Percentiles rank a stretch among this genome's conserved stretches.
These are phyloP conservation scores for Neotragus pygmaeus DNA, from an alignment of 2,113 vertebrate species.

Conservation along the genomic window DNA sequence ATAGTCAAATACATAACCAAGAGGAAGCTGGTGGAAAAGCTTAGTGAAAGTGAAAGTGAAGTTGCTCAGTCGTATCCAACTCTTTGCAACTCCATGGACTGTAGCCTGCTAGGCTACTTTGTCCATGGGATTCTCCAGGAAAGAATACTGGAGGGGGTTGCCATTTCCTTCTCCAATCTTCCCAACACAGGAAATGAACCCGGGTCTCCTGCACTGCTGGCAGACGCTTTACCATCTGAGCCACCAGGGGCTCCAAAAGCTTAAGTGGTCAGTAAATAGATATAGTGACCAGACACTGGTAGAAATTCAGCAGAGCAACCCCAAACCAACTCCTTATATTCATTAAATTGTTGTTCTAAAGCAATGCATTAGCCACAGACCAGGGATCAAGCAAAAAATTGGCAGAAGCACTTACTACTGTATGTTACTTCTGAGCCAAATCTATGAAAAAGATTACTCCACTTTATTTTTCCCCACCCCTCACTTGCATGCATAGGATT, in stretches of 20 bases:
- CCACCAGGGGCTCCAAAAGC: not conserved
- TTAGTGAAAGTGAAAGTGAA: not conserved
- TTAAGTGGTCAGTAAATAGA: not conserved
- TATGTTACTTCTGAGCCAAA: not conserved
- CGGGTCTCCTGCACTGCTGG: no score
- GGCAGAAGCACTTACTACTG: not conserved
- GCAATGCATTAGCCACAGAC: not conserved
- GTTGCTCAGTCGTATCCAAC: no score
- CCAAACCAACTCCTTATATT: not conserved
- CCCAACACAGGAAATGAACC: no score
- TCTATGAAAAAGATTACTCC: not conserved
- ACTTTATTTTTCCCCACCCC: not conserved
- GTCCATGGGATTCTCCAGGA: no score
- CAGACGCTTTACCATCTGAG: no score
- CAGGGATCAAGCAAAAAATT: not conserved
- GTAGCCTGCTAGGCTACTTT: no score
- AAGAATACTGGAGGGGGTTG: no score
- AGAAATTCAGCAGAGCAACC: not conserved
- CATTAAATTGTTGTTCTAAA: not conserved
- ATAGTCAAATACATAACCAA: not conserved
- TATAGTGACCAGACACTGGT: not conserved
- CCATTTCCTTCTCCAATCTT: no score
- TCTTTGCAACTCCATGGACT: no score
- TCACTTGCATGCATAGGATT: not conserved
- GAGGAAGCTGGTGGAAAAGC: not conserved